Base-by-base conservation (phyloP, 1,140 invertebrate genomes). In the Bicyclus anynana region DNA sequence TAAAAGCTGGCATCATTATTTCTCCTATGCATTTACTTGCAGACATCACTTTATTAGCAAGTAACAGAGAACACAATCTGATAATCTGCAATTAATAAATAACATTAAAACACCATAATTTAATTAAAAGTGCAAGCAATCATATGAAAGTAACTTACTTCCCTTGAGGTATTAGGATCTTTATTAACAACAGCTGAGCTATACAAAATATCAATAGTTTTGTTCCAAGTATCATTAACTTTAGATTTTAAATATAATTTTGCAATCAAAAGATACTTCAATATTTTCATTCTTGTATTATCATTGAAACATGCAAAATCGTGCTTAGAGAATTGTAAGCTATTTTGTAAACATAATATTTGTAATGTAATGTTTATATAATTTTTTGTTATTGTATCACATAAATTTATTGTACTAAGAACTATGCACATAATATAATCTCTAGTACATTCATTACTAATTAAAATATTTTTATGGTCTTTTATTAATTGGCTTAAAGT, bases 11-110 rank as follows among this genome's bases (percentile, higher is more conserved):
- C 59, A 85, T 75, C 44, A 87, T 37, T 17, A 80, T 65, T 27
- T 87, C 84, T 29, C 75, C 75, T 18, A 88, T 80, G 4, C 84
- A 37, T 62, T 80, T 87, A 50, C 81, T 81, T 37, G 72, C 65
- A 47, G 78, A 75, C 18, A 69, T 57, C 18, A 67, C 59, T 57
- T 81, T 82, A 38, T 65, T 77, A 10, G 70, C n/a, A 21, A 81
- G 18, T 4, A 88, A 10, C 1, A 83, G 58, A 17, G 80, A 72
- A 27, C 68, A 70, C 29, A 84, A 20, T 9, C 12, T 18, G 12
- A 44, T 7, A 20, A 44, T 44, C 40, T 44, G n/a, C 6, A 44
- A 44, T 44, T 44, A 1, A 20, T 12, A 44, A 20, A 7, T 20
- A 20, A 44, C 7, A 44, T 10, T 40, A 16, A 40, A 14, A 40